These are phyloP conservation scores for Metalampra italica DNA, from an alignment of 2,888 invertebrate genomes.

Conservation along the genomic window DNA sequence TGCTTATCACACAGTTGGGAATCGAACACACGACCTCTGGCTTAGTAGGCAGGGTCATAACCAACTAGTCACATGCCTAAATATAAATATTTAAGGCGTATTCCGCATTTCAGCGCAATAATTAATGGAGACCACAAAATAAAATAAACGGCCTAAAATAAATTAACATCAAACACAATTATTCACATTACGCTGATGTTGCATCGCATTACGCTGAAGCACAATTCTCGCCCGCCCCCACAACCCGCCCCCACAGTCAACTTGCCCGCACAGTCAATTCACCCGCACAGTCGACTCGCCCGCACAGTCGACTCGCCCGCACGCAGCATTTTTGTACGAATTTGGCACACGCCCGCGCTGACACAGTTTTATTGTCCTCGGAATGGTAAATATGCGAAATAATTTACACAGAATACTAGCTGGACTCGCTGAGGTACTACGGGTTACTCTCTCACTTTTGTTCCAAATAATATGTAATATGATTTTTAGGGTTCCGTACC, in stretches of 20 bases:
- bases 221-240: no score
- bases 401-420: constrained; percentile 12
- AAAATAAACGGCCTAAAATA: constrained; percentile 3
- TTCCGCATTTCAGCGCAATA: not conserved
- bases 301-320: not conserved
- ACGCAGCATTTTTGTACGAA: not conserved
- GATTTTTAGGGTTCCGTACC: no score
- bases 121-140: not conserved
- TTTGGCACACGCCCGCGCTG: constrained; percentile 14
- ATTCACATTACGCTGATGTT: constrained; percentile 10
- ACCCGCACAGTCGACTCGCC: no score
- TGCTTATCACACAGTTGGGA: no score
- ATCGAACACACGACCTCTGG: no score
- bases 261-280: no score
- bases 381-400: constrained; percentile 19
- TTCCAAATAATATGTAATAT: no score
- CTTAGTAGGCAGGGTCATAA: no score
- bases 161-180: constrained; percentile 10
- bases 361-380: constrained; percentile 12
- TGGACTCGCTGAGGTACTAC: not conserved
- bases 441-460: not conserved
- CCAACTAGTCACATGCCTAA: no score
- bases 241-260: no score
- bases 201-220: constrained; percentile 4
- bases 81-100: no score